phyloP scores from a whole-genome alignment of 2,113 vertebrate species.

The Suricata suricatta region DNA sequence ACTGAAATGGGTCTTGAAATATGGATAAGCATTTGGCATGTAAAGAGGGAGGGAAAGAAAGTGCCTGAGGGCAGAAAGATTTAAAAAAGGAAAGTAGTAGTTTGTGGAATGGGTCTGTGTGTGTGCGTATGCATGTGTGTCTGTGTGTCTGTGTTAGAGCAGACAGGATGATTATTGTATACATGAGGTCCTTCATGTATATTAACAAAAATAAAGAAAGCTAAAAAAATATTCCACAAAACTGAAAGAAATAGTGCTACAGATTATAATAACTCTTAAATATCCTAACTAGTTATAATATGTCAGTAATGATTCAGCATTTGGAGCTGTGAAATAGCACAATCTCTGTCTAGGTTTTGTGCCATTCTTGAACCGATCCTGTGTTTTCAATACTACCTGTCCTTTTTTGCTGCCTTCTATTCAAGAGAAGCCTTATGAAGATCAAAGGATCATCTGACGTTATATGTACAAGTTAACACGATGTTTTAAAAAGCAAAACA shows the following conservation, averaged over 20 bases:
- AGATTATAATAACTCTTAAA: background rate
- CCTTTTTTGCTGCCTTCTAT: background rate
- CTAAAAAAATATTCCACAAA: background rate
- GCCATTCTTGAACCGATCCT: background rate
- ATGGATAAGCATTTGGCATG: background rate
- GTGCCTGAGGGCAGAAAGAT: background rate
- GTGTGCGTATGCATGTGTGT: no score
- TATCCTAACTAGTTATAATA: background rate
- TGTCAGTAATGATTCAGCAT: background rate
- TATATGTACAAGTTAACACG: background rate
- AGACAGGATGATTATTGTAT: background rate
- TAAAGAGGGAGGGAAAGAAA: background rate
- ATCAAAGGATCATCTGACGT: background rate
- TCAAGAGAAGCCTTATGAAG: background rate
- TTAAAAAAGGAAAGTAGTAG: background rate
- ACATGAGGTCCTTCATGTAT: fast-evolving
- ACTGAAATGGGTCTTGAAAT: background rate
- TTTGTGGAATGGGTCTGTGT: background rate
- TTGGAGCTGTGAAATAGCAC: background rate
- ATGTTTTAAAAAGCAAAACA: background rate
- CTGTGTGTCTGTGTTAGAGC: fast-evolving
- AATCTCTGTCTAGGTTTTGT: background rate
- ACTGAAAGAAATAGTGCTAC: background rate
- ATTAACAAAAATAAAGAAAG: background rate
- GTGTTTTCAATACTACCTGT: background rate